phyloP scores from a whole-genome alignment of 2,888 invertebrate genomes.

The Lepidochrysops patricia region DNA sequence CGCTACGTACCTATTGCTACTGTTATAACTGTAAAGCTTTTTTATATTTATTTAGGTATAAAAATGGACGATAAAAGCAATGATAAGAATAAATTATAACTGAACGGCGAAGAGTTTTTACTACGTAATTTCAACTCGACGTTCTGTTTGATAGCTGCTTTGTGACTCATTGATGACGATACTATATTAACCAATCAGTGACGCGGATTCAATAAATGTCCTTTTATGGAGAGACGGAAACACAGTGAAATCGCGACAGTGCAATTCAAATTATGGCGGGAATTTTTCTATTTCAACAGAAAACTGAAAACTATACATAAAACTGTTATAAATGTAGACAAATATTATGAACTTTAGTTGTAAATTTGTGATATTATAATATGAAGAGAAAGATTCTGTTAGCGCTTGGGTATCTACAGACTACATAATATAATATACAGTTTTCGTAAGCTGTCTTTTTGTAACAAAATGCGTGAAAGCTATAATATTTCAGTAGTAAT shows the following conservation, averaged over 20 bases:
- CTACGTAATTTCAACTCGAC: constrained; percentile 37
- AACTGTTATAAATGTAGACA: not conserved
- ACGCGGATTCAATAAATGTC: constrained; percentile 74
- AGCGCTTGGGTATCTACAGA: too few relatives aligned
- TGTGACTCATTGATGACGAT: constrained; percentile 61
- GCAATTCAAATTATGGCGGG: constrained; percentile 42
- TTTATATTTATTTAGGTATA: constrained; percentile 29
- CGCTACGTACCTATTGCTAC: constrained; percentile 27
- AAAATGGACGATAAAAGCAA: constrained; percentile 28
- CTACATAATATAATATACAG: too few relatives aligned
- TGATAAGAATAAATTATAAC: constrained; percentile 38
- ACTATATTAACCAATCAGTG: constrained; percentile 68
- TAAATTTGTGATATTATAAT: too few relatives aligned
- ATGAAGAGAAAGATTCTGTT: too few relatives aligned
- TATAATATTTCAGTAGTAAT: too few relatives aligned
- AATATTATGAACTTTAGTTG: not conserved
- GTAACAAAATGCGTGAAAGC: too few relatives aligned
- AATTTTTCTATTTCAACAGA: constrained; percentile 1
- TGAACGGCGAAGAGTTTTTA: constrained; percentile 27
- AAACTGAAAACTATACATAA: not conserved
- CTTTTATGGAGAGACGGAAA: constrained; percentile 76
- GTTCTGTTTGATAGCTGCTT: constrained; percentile 38
- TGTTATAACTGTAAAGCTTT: not conserved
- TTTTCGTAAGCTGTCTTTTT: too few relatives aligned
- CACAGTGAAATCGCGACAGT: constrained; percentile 32